Conservation (phyloP, 2,113 vertebrate species). For the Pycnonotus jocosus region DNA sequence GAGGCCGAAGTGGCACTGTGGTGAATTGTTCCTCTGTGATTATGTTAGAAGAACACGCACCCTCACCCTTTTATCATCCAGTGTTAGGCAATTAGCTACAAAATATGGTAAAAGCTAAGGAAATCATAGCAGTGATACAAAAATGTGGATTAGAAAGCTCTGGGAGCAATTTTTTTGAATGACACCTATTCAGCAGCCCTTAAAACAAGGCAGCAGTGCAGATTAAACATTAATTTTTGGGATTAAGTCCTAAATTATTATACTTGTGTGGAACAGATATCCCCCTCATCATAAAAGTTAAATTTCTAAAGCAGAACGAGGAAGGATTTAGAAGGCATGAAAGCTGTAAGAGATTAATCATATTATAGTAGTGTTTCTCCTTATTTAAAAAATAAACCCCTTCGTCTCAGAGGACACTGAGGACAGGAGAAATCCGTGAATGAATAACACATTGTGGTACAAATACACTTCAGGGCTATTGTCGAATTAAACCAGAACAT, state of each 20-base stretch:
- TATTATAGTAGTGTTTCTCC: neutral
- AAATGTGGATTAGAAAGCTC: slow-evolving; percentile 21
- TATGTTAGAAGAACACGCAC: slow-evolving; percentile 16
- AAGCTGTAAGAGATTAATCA: slow-evolving; percentile 32
- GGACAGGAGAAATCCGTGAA: neutral
- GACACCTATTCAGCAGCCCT: slow-evolving; percentile 8
- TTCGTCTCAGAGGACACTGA: neutral
- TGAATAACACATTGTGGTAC: neutral
- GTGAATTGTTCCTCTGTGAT: slow-evolving; percentile 49
- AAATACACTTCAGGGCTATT: neutral
- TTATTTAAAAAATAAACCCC: slow-evolving; percentile 28
- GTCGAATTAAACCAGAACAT: neutral
- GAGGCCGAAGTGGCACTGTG: neutral
- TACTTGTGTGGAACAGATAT: neutral
- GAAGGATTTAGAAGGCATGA: slow-evolving; percentile 41
- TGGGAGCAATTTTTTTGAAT: slow-evolving; percentile 19
- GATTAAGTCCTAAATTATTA: slow-evolving; percentile 44
- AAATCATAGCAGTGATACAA: slow-evolving; percentile 14
- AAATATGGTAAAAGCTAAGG: slow-evolving; percentile 25
- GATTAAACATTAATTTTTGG: slow-evolving; percentile 45
- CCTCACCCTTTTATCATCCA: slow-evolving; percentile 15
- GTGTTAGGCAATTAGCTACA: neutral
- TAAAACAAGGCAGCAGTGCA: slow-evolving; percentile 13
- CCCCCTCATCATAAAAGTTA: neutral
- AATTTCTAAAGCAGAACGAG: slow-evolving; percentile 9